Evolutionary conservation across 2,797 vertebrate species (phyloP).

Genomic region (Amblyopsis hoosieri): DNA sequence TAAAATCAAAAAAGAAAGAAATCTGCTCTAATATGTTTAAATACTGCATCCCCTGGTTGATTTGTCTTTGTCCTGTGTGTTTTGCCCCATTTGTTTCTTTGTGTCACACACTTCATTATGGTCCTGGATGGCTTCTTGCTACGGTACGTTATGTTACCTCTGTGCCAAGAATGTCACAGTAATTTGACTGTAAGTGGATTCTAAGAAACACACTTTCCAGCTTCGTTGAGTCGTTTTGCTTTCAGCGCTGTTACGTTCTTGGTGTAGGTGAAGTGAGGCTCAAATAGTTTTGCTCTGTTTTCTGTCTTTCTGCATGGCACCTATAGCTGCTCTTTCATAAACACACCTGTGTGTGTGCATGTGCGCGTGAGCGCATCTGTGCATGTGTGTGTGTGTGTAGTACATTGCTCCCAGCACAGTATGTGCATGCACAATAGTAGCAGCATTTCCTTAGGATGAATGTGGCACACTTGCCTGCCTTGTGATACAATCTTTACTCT

Average conservation of each 20-base stretch:
- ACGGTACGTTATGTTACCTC: conserved; percentile 54
- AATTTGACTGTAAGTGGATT: conserved; percentile 69
- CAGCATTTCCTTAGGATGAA: conserved; percentile 41
- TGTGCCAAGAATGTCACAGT: conserved; percentile 68
- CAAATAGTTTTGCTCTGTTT: conserved; percentile 48
- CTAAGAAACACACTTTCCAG: conserved; percentile 72
- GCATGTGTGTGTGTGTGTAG: conserved; percentile 1
- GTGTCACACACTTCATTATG: conserved; percentile 54
- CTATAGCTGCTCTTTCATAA: conserved; percentile 30
- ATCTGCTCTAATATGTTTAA: conserved; percentile 18
- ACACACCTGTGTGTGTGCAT: neutral
- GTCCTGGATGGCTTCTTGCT: conserved; percentile 48
- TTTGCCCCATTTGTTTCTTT: conserved; percentile 18
- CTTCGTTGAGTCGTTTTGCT: conserved; percentile 68
- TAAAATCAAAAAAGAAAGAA: conserved; percentile 21
- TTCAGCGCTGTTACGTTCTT: conserved; percentile 65
- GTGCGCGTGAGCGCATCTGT: conserved; percentile 7
- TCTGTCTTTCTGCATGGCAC: conserved; percentile 42
- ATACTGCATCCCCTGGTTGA: conserved; percentile 28
- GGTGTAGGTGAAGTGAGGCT: conserved; percentile 45
- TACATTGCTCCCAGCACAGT: neutral
- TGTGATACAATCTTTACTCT: conserved; percentile 24
- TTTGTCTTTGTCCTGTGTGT: conserved; percentile 33
- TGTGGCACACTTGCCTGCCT: conserved; percentile 17
- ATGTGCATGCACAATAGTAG: neutral